Evolutionary conservation across 2,888 invertebrate species (phyloP), one percentile per base, ranked within the genome.

Genomic region (Syrista parreyssii): DNA sequence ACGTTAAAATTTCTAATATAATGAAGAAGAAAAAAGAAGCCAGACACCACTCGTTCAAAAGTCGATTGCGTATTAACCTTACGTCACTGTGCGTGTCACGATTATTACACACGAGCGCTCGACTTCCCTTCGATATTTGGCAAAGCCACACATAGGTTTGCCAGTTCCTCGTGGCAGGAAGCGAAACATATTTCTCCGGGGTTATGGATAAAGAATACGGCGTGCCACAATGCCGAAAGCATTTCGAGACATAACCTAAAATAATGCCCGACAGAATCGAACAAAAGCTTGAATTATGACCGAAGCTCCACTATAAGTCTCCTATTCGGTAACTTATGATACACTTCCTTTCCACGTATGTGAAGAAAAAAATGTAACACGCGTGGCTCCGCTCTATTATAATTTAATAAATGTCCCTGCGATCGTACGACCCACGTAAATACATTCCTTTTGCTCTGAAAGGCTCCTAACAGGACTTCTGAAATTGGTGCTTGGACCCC

Each of bases 251-350:
- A 86, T 85, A 88, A 89, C 87, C 89, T 90, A 89, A 91, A 90
- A 91, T 91, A 91, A 91, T 90, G 88, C 89, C 87, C 88, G 87
- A 89, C 88, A 83, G 87, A 90, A 91, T 91, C 91, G 91, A 91
- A 91, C 91, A 91, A 91, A 90, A 90, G 91, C 87, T 88, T 91
- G 91, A 91, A 90, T 89, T 91, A 91, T 90, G 86, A 86, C 86
- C 84, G 83, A 82, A 84, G 84, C 84, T 82, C 81, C 84, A 80
- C 84, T 85, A 82, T 86, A 86, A 85, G 85, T 88, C 86, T 88
- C 86, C 84, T 81, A 83, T 85, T 83, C 86, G 85, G 87, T 91
- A 89, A 91, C 89, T 90, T 89, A 91, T 91, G 89, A 90, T 88
- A 87, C 86, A 88, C 85, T 88, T 89, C 87, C 88, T 84, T 78